These are phyloP conservation scores for Poeciliopsis turrubarensis DNA, from an alignment of 2,113 vertebrate species.

Conservation along the genomic window DNA sequence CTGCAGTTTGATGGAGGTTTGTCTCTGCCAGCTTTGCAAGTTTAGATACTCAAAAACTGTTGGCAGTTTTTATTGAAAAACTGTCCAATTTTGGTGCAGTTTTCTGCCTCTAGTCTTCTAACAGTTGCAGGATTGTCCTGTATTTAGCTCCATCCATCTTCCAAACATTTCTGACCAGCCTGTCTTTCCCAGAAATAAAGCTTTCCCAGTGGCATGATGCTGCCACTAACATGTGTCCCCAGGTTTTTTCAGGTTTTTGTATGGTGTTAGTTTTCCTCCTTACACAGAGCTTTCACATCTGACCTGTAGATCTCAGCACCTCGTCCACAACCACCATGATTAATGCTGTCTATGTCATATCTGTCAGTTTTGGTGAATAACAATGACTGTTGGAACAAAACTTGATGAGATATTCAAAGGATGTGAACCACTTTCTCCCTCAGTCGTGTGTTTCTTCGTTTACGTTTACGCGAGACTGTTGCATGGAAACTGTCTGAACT, in stretches of 20 bases:
- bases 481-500: no score
- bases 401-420: background rate
- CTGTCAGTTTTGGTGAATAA: background rate
- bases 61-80: background rate
- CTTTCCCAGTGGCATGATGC: no score
- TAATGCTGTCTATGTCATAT: background rate
- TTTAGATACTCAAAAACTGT: background rate
- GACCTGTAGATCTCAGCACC: background rate
- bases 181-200: background rate
- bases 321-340: background rate
- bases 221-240: no score
- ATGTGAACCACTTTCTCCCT: background rate
- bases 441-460: background rate
- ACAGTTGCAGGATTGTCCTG: no score
- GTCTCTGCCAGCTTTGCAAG: background rate
- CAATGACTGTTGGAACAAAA: background rate
- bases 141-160: no score
- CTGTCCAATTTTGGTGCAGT: background rate
- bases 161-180: no score
- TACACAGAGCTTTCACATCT: background rate
- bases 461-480: no score
- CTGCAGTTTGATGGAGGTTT: background rate
- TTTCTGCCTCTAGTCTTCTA: background rate
- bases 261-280: background rate
- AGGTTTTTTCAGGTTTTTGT: background rate